Evolutionary conservation across 2,888 invertebrate genomes (phyloP).

Genomic region (Branchellion lobata): DNA sequence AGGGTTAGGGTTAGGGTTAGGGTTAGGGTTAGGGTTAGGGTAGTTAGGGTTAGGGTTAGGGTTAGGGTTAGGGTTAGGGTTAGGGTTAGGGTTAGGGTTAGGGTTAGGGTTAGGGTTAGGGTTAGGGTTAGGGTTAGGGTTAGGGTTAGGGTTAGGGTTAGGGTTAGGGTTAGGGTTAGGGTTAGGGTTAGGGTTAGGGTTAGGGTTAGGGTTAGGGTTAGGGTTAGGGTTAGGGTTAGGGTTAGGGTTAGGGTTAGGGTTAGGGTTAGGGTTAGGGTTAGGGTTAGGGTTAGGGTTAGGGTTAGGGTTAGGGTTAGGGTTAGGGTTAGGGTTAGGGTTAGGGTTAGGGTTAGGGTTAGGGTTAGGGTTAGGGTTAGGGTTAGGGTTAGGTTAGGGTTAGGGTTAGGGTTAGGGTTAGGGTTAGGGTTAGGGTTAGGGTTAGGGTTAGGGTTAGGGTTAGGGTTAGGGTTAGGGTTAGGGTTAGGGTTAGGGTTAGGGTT

Average conservation of each 20-base stretch:
- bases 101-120: slow-evolving; percentile 52
- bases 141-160: slow-evolving; percentile 49
- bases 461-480: slow-evolving; percentile 51
- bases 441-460: slow-evolving; percentile 48
- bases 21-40: slow-evolving; percentile 51
- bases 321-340: slow-evolving; percentile 50
- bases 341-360: slow-evolving; percentile 45
- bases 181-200: slow-evolving; percentile 49
- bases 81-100: slow-evolving; percentile 52
- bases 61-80: slow-evolving; percentile 52
- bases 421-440: slow-evolving; percentile 52
- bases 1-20: slow-evolving; percentile 49
- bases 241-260: slow-evolving; percentile 50
- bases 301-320: slow-evolving; percentile 52
- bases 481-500: slow-evolving; percentile 51
- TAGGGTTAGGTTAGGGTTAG: slow-evolving; percentile 52
- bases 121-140: slow-evolving; percentile 50
- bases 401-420: slow-evolving; percentile 52
- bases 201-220: slow-evolving; percentile 51
- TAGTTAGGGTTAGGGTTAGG: slow-evolving; percentile 51
- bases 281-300: slow-evolving; percentile 50
- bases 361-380: slow-evolving; percentile 45
- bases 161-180: slow-evolving; percentile 51
- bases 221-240: slow-evolving; percentile 52
- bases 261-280: slow-evolving; percentile 51